Conservation (phyloP, 1,140 invertebrate genomes). For the Nylanderia fulva region DNA sequence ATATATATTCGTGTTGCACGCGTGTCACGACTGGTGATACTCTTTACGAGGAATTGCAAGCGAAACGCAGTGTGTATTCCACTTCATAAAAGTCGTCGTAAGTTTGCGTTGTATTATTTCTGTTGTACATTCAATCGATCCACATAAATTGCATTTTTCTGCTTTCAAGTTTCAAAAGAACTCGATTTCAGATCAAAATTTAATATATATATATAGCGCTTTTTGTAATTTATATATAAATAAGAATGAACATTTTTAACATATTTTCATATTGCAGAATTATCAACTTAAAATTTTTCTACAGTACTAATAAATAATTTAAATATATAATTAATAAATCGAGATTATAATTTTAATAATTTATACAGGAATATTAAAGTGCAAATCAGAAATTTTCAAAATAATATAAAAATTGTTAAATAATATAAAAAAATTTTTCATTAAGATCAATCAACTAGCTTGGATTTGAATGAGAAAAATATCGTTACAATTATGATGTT, state of each 20-base stretch:
- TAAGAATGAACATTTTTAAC: neutral
- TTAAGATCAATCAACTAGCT: too few species aligned
- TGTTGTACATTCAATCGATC: neutral
- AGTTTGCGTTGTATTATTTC: neutral
- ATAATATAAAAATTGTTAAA: too few species aligned
- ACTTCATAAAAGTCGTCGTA: neutral
- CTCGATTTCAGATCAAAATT: neutral
- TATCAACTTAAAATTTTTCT: neutral
- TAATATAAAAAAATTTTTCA: too few species aligned
- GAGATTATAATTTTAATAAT: too few species aligned
- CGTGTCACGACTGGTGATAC: neutral
- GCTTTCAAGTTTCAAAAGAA: neutral
- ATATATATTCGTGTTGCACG: conserved; percentile 43
- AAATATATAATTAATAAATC: too few species aligned
- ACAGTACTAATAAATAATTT: too few species aligned
- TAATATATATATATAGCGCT: neutral
- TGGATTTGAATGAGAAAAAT: too few species aligned
- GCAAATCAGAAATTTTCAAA: too few species aligned
- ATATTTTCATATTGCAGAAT: neutral
- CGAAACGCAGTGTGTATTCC: conserved; percentile 7
- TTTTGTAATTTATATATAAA: neutral
- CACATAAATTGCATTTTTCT: neutral
- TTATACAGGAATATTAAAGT: too few species aligned
- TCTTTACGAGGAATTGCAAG: neutral
- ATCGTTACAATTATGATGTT: too few species aligned